Conservation (phyloP, 2,888 invertebrate genomes). For the Campoplex nolae region DNA sequence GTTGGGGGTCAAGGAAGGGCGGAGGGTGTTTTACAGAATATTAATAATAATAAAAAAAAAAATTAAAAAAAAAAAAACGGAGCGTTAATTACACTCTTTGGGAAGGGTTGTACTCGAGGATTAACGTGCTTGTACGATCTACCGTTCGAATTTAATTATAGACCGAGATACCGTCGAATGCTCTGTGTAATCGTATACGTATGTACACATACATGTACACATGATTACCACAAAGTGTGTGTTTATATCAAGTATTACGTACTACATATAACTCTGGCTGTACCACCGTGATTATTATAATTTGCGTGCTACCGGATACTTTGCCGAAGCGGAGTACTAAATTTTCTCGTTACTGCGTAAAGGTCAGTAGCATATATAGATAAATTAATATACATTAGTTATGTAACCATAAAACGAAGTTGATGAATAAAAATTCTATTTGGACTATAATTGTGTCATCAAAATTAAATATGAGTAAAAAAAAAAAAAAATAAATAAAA, state of each 20-base stretch:
- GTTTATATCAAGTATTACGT: constrained; percentile 16
- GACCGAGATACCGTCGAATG: constrained; percentile 66
- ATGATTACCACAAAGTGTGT: constrained; percentile 14
- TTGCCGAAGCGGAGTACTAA: constrained; percentile 73
- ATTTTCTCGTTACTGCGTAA: constrained; percentile 68
- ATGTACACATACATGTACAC: background rate
- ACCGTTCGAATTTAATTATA: constrained; percentile 71
- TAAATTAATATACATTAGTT: background rate
- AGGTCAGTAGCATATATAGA: constrained; percentile 52
- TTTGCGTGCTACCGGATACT: constrained; percentile 80
- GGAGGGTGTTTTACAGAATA: constrained; percentile 22
- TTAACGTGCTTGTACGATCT: constrained; percentile 69
- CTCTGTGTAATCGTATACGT: constrained; percentile 37
- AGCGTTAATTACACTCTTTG: constrained; percentile 61
- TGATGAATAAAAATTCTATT: constrained; percentile 15
- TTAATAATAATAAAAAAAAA: constrained; percentile 40
- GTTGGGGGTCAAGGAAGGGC: background rate
- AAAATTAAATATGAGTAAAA: constrained; percentile 25
- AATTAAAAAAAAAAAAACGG: constrained; percentile 41
- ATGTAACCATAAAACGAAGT: constrained; percentile 5
- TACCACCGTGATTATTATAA: constrained; percentile 74
- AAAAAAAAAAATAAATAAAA: constrained; percentile 1
- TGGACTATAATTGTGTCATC: constrained; percentile 41
- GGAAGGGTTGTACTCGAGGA: constrained; percentile 57
- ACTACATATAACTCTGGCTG: background rate